Base-by-base conservation (phyloP, 1,140 invertebrate genomes). In the Drosophila ficusphila region DNA sequence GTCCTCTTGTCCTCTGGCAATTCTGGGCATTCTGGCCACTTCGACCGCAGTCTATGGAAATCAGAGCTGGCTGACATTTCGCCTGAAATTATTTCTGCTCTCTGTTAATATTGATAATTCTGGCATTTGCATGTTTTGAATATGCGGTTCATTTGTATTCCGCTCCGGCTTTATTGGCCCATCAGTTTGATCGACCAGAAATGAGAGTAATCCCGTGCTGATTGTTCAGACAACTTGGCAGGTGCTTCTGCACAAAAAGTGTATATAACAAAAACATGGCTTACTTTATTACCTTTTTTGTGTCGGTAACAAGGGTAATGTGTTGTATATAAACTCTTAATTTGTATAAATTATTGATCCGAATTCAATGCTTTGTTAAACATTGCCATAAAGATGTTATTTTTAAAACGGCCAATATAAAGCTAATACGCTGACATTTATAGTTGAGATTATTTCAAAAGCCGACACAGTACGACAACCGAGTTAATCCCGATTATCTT, bases 61-160 rank as follows among this genome's bases (percentile, higher is more conserved):
- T 81, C 52, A 49, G n/a, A 67, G 62, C 18, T 3, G 14, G 2
- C 54, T 79, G 79, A 82, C 79, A 82, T 82, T 70, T 82, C 4
- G 7, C 33, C 4, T 7, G 14, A 36, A 65, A 67, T 61, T 67
- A 67, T 51, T 33, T 36, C 25, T 16, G 39, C 54, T 76, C 41
- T 34, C 47, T 11, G 19, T 65, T 65, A 58, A 77, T 65, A 39
- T 77, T 41, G 23, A 73, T 56, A 67, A 67, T 58, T 53, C 53
- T 18, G 42, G 19, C 31, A 44, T 44, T 21, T 52, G 31, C n/a
- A 18, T 48, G 12, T 38, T 48, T 14, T 14, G 29, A 47, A 25
- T 52, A 33, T 56, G 46, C 34, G 19, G 25, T 52, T 39, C 41
- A 33, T 46, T 46, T 54, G 51, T 12, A 34, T 69, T 31, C 49